Evolutionary conservation across 2,888 invertebrate genomes (phyloP).

Genomic region (Bhutanitis thaidina): DNA sequence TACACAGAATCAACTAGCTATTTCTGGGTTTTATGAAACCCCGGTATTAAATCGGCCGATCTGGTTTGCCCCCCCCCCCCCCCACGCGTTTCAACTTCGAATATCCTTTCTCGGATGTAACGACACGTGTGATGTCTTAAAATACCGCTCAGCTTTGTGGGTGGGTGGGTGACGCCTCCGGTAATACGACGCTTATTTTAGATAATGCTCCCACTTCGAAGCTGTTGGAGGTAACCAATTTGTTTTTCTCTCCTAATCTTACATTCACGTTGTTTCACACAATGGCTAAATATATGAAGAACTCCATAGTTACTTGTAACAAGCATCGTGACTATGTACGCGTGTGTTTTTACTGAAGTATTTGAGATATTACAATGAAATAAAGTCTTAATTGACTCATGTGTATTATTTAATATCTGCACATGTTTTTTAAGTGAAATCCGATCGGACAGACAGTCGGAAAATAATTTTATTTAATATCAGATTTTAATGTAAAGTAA

Average conservation of each 20-base stretch:
- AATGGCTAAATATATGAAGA: background rate
- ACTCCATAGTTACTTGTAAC: no score
- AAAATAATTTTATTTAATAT: no score
- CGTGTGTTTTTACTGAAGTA: no score
- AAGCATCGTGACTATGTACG: no score
- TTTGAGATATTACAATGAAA: no score
- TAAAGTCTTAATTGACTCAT: no score
- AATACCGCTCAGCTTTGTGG: background rate
- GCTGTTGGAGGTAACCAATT: background rate
- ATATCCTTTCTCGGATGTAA: background rate
- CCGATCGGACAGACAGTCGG: no score
- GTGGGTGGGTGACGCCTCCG: background rate
- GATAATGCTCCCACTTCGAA: slow-evolving; percentile 1
- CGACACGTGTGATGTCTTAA: background rate
- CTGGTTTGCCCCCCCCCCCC: background rate
- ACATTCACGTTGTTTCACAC: background rate
- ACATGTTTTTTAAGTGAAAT: no score
- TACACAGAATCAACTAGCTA: no score
- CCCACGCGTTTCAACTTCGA: slow-evolving; percentile 2
- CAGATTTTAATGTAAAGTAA: no score
- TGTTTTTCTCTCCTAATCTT: slow-evolving; percentile 10
- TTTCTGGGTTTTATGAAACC: background rate
- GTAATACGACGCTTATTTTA: background rate
- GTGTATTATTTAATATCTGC: no score
- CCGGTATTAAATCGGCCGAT: background rate